Percentiles rank a stretch among this genome's conserved stretches.
These are phyloP conservation scores for Phyllopteryx taeniolatus DNA, from an alignment of 2,113 vertebrate species.

Conservation along the genomic window DNA sequence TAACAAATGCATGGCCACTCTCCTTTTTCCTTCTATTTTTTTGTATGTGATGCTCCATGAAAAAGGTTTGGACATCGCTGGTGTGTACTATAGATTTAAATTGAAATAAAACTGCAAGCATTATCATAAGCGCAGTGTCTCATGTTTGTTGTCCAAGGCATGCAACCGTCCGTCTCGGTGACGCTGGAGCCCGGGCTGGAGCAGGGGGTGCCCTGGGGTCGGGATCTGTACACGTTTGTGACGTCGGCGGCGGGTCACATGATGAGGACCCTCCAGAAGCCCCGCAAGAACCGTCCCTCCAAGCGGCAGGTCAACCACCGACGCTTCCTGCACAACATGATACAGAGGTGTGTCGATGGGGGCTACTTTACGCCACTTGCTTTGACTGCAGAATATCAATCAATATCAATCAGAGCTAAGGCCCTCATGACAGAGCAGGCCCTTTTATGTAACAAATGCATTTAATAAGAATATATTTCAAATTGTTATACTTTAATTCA, in stretches of 20 bases:
- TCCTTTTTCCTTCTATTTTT: too few relatives aligned
- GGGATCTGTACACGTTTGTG: constrained; percentile 80
- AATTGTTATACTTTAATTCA: too few relatives aligned
- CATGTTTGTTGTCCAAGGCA: constrained; percentile 40
- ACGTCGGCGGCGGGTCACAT: constrained; percentile 81
- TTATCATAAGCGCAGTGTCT: neutral
- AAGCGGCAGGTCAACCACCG: constrained; percentile 82
- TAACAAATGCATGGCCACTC: too few relatives aligned
- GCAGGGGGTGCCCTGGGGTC: constrained; percentile 67
- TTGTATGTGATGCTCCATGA: too few relatives aligned
- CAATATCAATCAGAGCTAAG: too few relatives aligned
- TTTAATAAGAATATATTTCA: too few relatives aligned
- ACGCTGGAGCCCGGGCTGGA: constrained; percentile 71
- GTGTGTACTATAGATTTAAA: neutral
- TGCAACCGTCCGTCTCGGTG: constrained; percentile 57
- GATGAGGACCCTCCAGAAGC: constrained; percentile 80
- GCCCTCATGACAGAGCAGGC: too few relatives aligned
- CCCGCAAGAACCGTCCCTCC: constrained; percentile 73
- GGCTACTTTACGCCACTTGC: neutral
- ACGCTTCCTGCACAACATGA: constrained; percentile 83
- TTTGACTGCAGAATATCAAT: too few relatives aligned
- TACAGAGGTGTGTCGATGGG: constrained; percentile 69
- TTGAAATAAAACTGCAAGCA: neutral
- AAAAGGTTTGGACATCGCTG: too few relatives aligned
- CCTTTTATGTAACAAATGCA: too few relatives aligned